Conservation (phyloP, 2,888 invertebrate genomes). For the Thyatira batis region DNA sequence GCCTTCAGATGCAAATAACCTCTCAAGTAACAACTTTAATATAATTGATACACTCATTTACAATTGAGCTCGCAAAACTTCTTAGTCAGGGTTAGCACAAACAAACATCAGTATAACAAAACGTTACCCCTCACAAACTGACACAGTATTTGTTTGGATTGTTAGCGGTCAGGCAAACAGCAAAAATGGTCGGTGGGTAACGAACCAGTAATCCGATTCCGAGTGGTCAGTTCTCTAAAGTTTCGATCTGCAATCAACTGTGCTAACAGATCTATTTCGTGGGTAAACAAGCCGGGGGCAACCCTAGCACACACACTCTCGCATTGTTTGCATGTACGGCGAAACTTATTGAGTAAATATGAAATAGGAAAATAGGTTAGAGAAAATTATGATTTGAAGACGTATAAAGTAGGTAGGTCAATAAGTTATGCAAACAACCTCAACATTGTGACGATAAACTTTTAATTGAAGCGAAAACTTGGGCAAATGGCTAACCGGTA, state of each 20-base stretch:
- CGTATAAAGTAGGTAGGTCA: not conserved
- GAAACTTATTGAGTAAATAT: constrained; percentile 9
- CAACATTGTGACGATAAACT: not conserved
- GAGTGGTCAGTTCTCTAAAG: constrained; percentile 73
- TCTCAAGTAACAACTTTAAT: not conserved
- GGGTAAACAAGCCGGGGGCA: constrained; percentile 57
- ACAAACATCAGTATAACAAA: constrained; percentile 44
- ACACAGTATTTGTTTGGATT: constrained; percentile 59
- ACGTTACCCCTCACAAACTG: constrained; percentile 31
- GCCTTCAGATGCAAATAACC: not conserved
- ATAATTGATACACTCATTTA: not conserved
- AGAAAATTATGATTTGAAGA: not conserved
- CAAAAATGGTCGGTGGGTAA: constrained; percentile 67
- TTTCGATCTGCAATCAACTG: constrained; percentile 77
- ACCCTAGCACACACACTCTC: constrained; percentile 34
- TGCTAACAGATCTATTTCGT: constrained; percentile 73
- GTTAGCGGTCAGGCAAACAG: constrained; percentile 68
- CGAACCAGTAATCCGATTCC: constrained; percentile 76
- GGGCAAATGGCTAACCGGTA: not conserved
- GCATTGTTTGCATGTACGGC: constrained; percentile 8
- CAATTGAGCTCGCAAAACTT: not conserved
- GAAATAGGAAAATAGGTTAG: not conserved
- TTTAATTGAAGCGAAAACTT: not conserved
- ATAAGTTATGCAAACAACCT: not conserved
- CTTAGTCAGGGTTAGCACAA: constrained; percentile 26